Percentiles rank a stretch among this genome's conserved stretches.
Conservation (phyloP, 2,113 vertebrate genomes). For the Gavialis gangeticus region DNA sequence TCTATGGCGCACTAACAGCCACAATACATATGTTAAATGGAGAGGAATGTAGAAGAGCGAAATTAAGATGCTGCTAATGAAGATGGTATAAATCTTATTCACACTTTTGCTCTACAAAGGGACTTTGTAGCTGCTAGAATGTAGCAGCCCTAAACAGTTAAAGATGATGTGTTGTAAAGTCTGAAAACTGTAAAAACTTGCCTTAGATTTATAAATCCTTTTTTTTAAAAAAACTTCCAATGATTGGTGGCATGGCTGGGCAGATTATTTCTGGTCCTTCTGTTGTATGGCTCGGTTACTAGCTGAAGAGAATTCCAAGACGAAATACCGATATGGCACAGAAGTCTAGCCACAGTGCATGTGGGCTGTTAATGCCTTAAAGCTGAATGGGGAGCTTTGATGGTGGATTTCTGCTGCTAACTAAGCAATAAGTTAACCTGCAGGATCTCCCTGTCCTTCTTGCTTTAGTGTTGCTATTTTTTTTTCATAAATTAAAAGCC, state of each 20-base stretch:
- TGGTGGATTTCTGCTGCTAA: not conserved
- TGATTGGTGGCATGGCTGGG: constrained; percentile 6
- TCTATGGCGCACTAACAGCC: not conserved
- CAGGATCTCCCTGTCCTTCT: not conserved
- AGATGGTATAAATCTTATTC: not conserved
- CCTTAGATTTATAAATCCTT: not conserved
- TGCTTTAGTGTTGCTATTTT: not conserved
- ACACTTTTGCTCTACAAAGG: not conserved
- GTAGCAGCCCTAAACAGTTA: not conserved
- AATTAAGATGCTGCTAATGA: not conserved
- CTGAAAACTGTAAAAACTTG: not conserved
- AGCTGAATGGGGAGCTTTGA: not conserved
- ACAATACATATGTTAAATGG: not conserved
- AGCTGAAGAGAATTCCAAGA: constrained; percentile 51
- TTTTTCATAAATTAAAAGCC: not conserved
- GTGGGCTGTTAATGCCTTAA: constrained; percentile 4
- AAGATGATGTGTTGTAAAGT: not conserved
- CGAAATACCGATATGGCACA: constrained; percentile 64
- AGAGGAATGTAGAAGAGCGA: not conserved
- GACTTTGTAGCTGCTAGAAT: not conserved
- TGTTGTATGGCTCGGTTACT: constrained; percentile 16
- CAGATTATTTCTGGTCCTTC: constrained; percentile 39
- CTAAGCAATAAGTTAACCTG: constrained; percentile 20
- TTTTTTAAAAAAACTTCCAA: not conserved
- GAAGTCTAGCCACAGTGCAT: constrained; percentile 27